A percentile compares a stretch with the other conserved stretches of the same genome.
phyloP scores from a whole-genome alignment of 2,797 vertebrate genomes.

The Mastacembelus armatus region DNA sequence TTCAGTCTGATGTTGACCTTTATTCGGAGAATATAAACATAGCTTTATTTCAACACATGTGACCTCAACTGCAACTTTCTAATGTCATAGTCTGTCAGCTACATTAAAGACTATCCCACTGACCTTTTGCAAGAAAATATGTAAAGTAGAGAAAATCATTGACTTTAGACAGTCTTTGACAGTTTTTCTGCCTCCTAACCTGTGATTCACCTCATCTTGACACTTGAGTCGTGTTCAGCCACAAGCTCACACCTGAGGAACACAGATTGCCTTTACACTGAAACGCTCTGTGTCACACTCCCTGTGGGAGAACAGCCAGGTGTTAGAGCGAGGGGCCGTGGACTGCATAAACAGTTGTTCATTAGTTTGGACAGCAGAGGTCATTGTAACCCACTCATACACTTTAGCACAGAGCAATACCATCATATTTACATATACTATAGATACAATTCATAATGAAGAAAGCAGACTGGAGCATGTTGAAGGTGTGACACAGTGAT shows the following conservation, averaged over 20 bases:
- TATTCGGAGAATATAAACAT: not conserved
- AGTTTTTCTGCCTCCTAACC: slow-evolving; percentile 40
- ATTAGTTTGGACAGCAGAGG: slow-evolving; percentile 77
- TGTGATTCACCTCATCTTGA: slow-evolving; percentile 49
- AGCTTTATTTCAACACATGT: not conserved
- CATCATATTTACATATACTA: slow-evolving; percentile 55
- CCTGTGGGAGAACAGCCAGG: slow-evolving; percentile 61
- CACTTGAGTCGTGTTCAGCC: slow-evolving; percentile 51
- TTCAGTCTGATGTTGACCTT: too few species aligned
- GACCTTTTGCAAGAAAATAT: slow-evolving; percentile 21
- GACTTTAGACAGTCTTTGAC: slow-evolving; percentile 17
- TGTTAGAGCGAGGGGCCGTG: slow-evolving; percentile 42
- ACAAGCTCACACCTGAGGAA: slow-evolving; percentile 52
- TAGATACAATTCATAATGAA: slow-evolving; percentile 52
- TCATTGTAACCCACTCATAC: slow-evolving; percentile 54
- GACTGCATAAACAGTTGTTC: slow-evolving; percentile 69
- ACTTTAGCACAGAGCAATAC: not conserved
- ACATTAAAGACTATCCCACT: not conserved
- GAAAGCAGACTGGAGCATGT: slow-evolving; percentile 26
- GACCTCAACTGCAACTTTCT: not conserved
- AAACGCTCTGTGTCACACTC: slow-evolving; percentile 39
- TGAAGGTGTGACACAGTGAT: slow-evolving; percentile 21
- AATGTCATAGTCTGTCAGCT: not conserved
- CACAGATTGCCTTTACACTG: slow-evolving; percentile 51
- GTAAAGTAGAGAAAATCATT: slow-evolving; percentile 15